These are phyloP conservation scores for Pseudorhiza aurosa DNA, from an alignment of 30 jellyfish, hydroid and myxozoan species.

Conservation along the genomic window DNA sequence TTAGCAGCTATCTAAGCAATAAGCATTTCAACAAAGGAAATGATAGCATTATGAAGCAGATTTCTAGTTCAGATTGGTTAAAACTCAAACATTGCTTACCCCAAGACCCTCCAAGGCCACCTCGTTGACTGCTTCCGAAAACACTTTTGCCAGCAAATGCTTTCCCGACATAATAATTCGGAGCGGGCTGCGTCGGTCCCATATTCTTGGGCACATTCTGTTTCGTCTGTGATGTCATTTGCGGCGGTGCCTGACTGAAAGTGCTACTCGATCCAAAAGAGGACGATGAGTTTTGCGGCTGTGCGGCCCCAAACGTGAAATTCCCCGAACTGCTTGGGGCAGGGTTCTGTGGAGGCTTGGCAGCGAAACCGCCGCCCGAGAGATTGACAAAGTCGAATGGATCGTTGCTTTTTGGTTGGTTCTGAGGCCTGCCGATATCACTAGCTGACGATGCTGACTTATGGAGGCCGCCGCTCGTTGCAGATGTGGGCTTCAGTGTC, in stretches of 20 bases:
- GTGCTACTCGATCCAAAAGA: constrained; percentile 26
- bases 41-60: not conserved
- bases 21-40: not conserved
- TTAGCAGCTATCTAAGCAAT: not conserved
- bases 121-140: constrained; percentile 35
- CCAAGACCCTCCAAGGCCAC: constrained; percentile 66
- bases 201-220: constrained; percentile 1
- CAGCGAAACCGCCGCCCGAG: not conserved
- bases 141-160: constrained; percentile 50
- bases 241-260: constrained; percentile 1
- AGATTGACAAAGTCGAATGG: constrained; percentile 84
- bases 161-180: constrained; percentile 39
- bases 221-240: not conserved
- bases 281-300: constrained; percentile 17
- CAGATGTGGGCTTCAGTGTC: constrained; percentile 23
- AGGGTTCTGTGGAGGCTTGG: not conserved
- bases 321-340: not conserved
- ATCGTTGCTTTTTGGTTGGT: constrained; percentile 20
- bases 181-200: constrained; percentile 35
- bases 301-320: not conserved
- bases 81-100: constrained; percentile 18
- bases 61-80: not conserved
- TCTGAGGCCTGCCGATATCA: not conserved
- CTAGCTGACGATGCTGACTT: constrained; percentile 25
- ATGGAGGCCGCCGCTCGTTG: not conserved